phyloP scores from a whole-genome alignment of 2,797 vertebrate genomes.

The Pristis pectinata region DNA sequence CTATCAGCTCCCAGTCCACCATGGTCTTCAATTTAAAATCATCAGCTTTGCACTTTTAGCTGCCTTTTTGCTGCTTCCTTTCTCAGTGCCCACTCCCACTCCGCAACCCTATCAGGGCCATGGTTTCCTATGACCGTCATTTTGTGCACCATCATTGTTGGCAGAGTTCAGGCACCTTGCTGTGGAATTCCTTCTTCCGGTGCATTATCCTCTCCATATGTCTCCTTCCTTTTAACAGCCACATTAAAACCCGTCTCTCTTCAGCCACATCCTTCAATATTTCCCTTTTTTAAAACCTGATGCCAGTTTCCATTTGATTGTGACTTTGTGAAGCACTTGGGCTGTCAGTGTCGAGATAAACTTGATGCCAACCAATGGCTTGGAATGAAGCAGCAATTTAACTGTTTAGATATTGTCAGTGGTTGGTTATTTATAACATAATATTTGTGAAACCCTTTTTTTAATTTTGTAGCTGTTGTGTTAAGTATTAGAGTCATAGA shows the following conservation, averaged over 20 bases:
- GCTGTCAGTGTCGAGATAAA: not conserved
- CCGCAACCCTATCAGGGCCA: not conserved
- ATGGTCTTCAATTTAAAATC: not conserved
- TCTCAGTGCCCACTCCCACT: not conserved
- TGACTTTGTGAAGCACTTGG: not conserved
- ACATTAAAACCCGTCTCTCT: not conserved
- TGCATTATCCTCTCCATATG: not conserved
- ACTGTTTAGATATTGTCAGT: not conserved
- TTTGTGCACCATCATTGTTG: not conserved
- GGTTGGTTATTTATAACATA: not conserved
- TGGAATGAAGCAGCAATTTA: not conserved
- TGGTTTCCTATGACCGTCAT: not conserved
- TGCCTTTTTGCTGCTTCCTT: not conserved
- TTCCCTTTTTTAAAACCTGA: not conserved
- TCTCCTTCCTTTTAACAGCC: not conserved
- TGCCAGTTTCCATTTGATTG: not conserved
- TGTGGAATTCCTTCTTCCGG: not conserved
- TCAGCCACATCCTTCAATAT: not conserved
- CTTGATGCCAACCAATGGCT: not conserved
- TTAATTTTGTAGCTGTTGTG: not conserved
- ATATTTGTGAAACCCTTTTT: not conserved
- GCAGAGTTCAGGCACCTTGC: not conserved
- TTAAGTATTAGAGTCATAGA: too few species aligned
- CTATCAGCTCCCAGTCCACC: not conserved
- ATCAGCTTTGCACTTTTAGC: not conserved